A percentile compares a stretch with the other conserved stretches of the same genome.
These are phyloP conservation scores for Oedothorax gibbosus DNA, from an alignment of 1,140 invertebrate species.

Conservation along the genomic window DNA sequence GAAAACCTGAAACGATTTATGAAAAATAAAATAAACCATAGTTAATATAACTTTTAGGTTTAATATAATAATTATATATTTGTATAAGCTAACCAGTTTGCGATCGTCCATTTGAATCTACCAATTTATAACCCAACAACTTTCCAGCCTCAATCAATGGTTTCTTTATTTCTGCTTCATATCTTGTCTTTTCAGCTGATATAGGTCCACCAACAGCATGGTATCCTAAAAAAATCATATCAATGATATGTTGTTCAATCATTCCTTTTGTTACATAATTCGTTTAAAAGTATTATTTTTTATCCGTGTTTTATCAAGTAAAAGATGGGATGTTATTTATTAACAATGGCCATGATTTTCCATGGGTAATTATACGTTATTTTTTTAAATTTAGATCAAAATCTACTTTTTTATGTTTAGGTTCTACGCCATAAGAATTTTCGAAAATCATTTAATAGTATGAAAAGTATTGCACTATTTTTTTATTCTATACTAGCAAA, in stretches of 20 bases:
- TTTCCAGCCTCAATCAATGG: not conserved
- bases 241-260: not conserved
- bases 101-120: not conserved
- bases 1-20: slow-evolving; percentile 65
- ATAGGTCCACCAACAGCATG: not conserved
- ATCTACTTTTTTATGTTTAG: too few species aligned
- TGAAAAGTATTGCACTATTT: too few species aligned
- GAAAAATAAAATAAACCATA: not conserved
- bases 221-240: not conserved
- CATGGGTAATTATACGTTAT: not conserved
- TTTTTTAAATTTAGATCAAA: too few species aligned
- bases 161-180: not conserved
- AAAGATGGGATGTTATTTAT: not conserved
- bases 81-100: not conserved
- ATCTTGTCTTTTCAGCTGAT: not conserved
- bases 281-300: not conserved
- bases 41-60: too few species aligned
- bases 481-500: too few species aligned
- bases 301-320: not conserved
- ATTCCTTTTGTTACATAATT: not conserved
- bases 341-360: not conserved
- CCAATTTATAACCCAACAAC: not conserved
- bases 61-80: too few species aligned
- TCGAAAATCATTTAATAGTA: too few species aligned
- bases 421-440: too few species aligned